phyloP scores from a whole-genome alignment of 2,797 vertebrate species.

The Sciurus carolinensis region DNA sequence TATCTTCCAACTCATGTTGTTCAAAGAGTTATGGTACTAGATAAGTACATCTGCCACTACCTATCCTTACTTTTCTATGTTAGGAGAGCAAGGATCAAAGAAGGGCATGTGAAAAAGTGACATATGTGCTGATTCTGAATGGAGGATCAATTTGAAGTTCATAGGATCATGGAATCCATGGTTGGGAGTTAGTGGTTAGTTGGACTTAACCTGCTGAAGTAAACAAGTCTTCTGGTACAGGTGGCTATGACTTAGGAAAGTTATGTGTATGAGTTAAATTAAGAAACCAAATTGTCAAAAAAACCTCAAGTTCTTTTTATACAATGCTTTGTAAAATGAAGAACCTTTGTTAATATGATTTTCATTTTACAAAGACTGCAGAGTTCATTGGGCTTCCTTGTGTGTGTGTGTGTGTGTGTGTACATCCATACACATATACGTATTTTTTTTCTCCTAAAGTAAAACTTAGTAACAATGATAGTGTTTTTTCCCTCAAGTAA shows the following conservation, averaged over 20 bases:
- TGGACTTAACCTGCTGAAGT: not conserved
- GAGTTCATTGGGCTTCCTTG: not conserved
- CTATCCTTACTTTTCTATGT: not conserved
- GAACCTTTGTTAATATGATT: not conserved
- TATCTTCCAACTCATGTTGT: not conserved
- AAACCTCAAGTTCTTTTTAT: not conserved
- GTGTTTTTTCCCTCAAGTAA: conserved; percentile 34
- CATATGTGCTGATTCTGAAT: not conserved
- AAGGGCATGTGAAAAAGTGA: not conserved
- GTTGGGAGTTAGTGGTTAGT: not conserved
- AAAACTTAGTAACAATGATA: not conserved
- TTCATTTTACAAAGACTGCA: conserved; percentile 39
- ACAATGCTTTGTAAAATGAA: conserved; percentile 20
- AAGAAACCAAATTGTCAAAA: conserved; percentile 11
- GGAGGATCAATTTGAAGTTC: not conserved
- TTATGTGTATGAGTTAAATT: not conserved
- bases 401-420: too few species aligned
- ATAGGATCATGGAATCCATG: not conserved
- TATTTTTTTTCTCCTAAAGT: not conserved
- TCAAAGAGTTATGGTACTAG: conserved; percentile 5
- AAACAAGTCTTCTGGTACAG: conserved; percentile 5
- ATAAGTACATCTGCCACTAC: not conserved
- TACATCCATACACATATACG: not conserved
- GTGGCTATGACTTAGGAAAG: not conserved
- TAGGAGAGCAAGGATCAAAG: not conserved